A percentile compares a stretch with the other conserved stretches of the same genome.
These are phyloP conservation scores for Alsophila aescularia DNA, from an alignment of 2,888 invertebrate species.

Conservation along the genomic window DNA sequence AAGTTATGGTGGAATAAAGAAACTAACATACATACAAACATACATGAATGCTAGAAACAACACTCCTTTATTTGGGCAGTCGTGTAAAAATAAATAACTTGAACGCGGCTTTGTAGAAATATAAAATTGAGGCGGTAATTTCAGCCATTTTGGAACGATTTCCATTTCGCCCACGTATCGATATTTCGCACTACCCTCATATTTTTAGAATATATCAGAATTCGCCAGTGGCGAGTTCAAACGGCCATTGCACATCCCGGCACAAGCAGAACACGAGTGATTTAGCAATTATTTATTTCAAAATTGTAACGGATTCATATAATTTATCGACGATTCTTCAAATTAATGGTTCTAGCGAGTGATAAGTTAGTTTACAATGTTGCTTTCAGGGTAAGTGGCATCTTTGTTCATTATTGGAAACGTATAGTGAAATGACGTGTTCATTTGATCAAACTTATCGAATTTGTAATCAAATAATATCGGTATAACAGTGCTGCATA, in stretches of 20 bases:
- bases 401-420: background rate
- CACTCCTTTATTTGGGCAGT: too few species aligned
- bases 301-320: too few species aligned
- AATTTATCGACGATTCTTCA: conserved; percentile 25
- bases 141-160: background rate
- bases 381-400: conserved; percentile 70
- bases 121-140: background rate
- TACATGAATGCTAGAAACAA: too few species aligned
- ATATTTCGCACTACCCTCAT: conserved; percentile 45
- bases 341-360: conserved; percentile 52
- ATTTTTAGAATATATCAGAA: conserved; percentile 11
- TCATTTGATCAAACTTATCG: too few species aligned
- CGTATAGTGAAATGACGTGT: too few species aligned
- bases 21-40: too few species aligned
- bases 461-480: too few species aligned
- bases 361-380: conserved; percentile 54
- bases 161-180: background rate
- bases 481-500: too few species aligned
- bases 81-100: too few species aligned
- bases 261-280: conserved; percentile 59
- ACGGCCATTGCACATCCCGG: conserved; percentile 65
- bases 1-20: too few species aligned
- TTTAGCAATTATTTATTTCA: conserved; percentile 8
- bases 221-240: conserved; percentile 44
- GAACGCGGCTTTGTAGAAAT: background rate